Conservation (phyloP, 2,888 invertebrate genomes). For the Agrochola circellaris region DNA sequence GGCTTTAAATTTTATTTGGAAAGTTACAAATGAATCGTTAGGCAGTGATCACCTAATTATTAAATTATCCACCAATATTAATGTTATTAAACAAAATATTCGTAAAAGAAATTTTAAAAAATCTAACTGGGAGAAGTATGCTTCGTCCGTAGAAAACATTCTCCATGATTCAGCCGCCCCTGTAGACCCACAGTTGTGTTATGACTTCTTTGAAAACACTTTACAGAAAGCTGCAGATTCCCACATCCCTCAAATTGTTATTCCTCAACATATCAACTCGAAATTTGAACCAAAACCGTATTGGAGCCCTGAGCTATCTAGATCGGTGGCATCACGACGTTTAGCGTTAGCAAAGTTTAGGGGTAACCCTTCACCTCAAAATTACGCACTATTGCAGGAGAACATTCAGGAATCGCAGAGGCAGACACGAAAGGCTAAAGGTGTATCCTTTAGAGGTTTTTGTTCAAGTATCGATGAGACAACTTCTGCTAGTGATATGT, state of each 20-base stretch:
- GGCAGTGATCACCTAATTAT: not conserved
- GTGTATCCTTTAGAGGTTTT: not conserved
- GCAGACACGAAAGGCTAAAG: not conserved
- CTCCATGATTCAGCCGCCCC: not conserved
- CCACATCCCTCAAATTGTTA: conserved; percentile 3
- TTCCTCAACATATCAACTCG: conserved; percentile 2
- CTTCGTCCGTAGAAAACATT: conserved; percentile 1
- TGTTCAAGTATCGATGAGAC: conserved; percentile 1
- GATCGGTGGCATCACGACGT: not conserved
- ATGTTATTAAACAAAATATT: not conserved
- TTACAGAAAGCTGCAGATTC: not conserved
- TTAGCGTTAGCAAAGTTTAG: not conserved
- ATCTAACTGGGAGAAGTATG: not conserved
- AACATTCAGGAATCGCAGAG: not conserved
- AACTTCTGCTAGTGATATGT: conserved; percentile 12
- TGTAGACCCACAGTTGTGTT: not conserved
- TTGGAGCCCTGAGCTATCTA: not conserved
- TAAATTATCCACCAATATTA: conserved; percentile 5
- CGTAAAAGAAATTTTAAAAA: not conserved
- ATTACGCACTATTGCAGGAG: not conserved
- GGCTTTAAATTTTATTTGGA: not conserved
- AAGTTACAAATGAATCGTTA: conserved; percentile 3
- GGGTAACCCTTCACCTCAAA: not conserved
- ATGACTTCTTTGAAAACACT: not conserved
- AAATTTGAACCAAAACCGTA: not conserved